A percentile compares a stretch with the other conserved stretches of the same genome.
Conservation (phyloP, 2,888 invertebrate species). For the Camptogramma bilineatum region DNA sequence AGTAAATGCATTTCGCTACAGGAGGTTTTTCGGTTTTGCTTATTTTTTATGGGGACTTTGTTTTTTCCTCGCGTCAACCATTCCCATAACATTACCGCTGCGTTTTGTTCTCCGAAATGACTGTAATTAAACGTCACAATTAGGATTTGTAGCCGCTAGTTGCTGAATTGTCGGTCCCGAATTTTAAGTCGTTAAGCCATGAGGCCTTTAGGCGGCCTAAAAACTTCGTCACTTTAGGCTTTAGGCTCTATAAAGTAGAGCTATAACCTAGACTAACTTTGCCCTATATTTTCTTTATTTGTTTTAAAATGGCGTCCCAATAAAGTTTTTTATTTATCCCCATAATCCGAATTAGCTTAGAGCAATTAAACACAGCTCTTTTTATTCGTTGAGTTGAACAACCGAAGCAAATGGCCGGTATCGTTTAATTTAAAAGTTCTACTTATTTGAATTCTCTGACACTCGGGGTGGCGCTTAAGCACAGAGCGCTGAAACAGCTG, state of each 20-base stretch:
- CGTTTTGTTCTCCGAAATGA: background rate
- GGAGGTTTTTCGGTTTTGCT: background rate
- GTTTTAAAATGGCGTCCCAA: background rate
- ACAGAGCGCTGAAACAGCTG: no score
- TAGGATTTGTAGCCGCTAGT: no score
- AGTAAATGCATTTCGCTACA: background rate
- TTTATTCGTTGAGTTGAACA: slow-evolving; percentile 18
- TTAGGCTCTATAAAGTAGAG: no score
- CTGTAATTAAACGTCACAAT: no score
- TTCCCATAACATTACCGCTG: no score
- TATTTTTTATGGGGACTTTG: background rate
- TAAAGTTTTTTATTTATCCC: background rate
- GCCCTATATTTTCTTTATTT: background rate
- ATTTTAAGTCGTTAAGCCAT: no score
- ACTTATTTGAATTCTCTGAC: slow-evolving; percentile 28
- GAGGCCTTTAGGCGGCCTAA: no score
- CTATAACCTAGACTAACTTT: no score
- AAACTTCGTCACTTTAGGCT: no score
- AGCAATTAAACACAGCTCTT: slow-evolving; percentile 14
- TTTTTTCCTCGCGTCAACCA: no score
- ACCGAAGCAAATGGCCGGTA: slow-evolving; percentile 29
- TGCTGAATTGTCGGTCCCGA: no score
- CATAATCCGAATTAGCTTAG: slow-evolving; percentile 15
- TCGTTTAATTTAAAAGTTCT: slow-evolving; percentile 19
- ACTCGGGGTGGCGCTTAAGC: slow-evolving; percentile 9